Evolutionary conservation across 35 echinoderm and acorn worm species (phyloP).

Genomic region (Chiridota heheva): DNA sequence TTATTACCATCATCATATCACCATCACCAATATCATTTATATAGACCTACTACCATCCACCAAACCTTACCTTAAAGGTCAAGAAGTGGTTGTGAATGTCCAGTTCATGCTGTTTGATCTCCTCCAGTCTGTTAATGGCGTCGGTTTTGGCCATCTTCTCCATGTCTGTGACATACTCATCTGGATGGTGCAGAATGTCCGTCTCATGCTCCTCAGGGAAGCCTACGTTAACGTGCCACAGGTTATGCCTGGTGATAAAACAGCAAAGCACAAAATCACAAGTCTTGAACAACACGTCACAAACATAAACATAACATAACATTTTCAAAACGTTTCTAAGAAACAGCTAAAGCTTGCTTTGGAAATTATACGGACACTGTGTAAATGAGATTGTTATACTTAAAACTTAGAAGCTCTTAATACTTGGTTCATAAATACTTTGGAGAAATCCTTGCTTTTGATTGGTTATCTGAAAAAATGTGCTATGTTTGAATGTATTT

Average conservation of each 20-base stretch:
- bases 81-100: slow-evolving; percentile 24
- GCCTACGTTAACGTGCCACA: slow-evolving; percentile 16
- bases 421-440: no score
- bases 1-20: no score
- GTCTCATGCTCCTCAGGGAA: slow-evolving; percentile 14
- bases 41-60: background rate
- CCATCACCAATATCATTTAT: no score
- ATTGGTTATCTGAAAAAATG: no score
- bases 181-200: slow-evolving; percentile 13
- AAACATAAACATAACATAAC: no score
- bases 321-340: background rate
- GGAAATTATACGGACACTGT: no score
- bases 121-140: slow-evolving; percentile 19
- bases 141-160: slow-evolving; percentile 14
- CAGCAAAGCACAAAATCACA: no score
- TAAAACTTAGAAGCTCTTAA: no score
- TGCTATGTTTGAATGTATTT: no score
- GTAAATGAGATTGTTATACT: no score
- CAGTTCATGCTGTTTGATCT: slow-evolving; percentile 26
- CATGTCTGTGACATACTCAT: slow-evolving; percentile 7
- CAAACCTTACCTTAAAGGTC: slow-evolving; percentile 13
- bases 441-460: no score
- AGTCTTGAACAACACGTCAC: no score
- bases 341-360: background rate
- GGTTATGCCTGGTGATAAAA: slow-evolving; percentile 25